These are phyloP conservation scores for Clanis bilineata DNA, from an alignment of 2,888 invertebrate species.

Conservation along the genomic window DNA sequence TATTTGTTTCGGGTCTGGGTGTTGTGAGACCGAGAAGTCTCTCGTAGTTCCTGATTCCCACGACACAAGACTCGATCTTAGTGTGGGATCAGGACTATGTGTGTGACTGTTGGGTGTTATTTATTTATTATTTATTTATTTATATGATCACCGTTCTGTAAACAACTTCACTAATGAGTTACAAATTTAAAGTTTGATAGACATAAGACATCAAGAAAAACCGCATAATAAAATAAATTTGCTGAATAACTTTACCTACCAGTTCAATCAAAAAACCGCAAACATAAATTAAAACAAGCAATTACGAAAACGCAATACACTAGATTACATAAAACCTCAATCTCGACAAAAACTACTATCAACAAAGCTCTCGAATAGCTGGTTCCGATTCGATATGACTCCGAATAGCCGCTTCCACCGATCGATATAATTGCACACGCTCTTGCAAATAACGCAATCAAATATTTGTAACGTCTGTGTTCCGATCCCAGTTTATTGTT, in stretches of 20 bases:
- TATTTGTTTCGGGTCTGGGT: no score
- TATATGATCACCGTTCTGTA: no score
- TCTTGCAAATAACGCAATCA: conserved; percentile 13
- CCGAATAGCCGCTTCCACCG: not conserved
- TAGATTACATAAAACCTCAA: not conserved
- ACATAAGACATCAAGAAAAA: not conserved
- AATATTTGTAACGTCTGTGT: conserved; percentile 13
- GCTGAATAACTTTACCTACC: not conserved
- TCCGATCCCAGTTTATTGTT: conserved; percentile 7
- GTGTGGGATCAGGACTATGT: no score
- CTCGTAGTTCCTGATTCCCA: no score
- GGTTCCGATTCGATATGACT: not conserved
- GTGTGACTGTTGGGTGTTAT: no score
- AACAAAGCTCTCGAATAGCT: not conserved
- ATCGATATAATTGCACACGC: conserved; percentile 13
- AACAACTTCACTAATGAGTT: no score
- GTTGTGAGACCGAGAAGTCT: no score
- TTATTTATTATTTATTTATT: no score
- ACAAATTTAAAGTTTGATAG: not conserved
- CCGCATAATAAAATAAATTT: not conserved
- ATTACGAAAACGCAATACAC: not conserved
- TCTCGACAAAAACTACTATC: not conserved
- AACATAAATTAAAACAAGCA: not conserved
- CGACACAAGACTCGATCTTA: no score
- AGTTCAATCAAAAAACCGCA: not conserved